Percentiles rank a stretch among this genome's conserved stretches.
Evolutionary conservation across 1,140 invertebrate genomes (phyloP).

Genomic region (Goniozus legneri): DNA sequence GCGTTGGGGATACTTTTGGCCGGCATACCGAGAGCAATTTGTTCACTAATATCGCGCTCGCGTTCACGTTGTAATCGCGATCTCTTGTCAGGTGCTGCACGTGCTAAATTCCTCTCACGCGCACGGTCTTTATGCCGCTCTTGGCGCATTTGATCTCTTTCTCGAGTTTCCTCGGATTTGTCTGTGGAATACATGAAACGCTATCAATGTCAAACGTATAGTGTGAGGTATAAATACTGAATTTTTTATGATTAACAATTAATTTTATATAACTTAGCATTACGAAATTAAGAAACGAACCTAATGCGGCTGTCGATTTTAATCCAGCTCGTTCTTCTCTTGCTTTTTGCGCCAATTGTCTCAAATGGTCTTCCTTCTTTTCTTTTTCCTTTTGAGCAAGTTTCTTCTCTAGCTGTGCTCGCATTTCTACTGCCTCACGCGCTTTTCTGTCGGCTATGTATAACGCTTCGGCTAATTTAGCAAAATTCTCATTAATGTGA

Average conservation of each 20-base stretch:
- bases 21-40: constrained; percentile 95
- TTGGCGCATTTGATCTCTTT: constrained; percentile 84
- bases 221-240: no score
- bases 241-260: no score
- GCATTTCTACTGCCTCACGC: constrained; percentile 92
- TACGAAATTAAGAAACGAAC: no score
- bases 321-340: constrained; percentile 90
- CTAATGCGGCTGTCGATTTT: constrained; percentile 49
- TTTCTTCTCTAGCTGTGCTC: constrained; percentile 94
- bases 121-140: constrained; percentile 91
- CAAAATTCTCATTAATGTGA: constrained; percentile 99
- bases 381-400: constrained; percentile 97
- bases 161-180: constrained; percentile 72
- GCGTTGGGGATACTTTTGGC: constrained; percentile 68
- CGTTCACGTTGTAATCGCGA: constrained; percentile 85
- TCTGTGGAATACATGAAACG: constrained; percentile 49
- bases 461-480: constrained; percentile 94
- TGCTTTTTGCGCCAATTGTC: constrained; percentile 91
- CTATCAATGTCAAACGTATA: no score
- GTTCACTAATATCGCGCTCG: constrained; percentile 97
- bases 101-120: constrained; percentile 86
- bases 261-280: no score
- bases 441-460: constrained; percentile 98
- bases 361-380: constrained; percentile 93
- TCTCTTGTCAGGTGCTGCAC: constrained; percentile 92